phyloP scores from a whole-genome alignment of 2,797 vertebrate species.

The Novumbra hubbsi region DNA sequence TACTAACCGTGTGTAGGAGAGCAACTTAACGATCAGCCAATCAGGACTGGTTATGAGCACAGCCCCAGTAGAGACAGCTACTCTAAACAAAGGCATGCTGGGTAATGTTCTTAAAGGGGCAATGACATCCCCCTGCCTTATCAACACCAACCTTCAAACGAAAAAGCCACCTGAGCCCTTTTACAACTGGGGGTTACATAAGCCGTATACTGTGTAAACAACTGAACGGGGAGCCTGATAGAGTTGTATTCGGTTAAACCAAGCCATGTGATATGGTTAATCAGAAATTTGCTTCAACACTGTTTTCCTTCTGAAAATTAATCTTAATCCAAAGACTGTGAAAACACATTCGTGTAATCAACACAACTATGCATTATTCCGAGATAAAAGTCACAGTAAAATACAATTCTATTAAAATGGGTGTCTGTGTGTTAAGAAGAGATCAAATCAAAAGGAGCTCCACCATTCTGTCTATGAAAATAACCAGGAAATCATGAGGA shows the following conservation, averaged over 20 bases:
- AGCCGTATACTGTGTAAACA: conserved; percentile 49
- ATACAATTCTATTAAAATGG: background rate
- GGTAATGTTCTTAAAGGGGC: conserved; percentile 76
- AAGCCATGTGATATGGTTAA: background rate
- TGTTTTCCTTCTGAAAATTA: background rate
- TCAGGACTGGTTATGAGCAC: conserved; percentile 53
- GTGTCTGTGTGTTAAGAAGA: no score
- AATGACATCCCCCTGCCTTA: conserved; percentile 28
- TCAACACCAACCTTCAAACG: conserved; percentile 35
- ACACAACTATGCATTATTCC: background rate
- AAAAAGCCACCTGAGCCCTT: conserved; percentile 45
- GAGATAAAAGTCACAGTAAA: background rate
- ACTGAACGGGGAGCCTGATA: conserved; percentile 41
- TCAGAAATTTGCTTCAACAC: background rate
- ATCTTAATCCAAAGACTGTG: background rate
- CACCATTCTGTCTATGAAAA: background rate
- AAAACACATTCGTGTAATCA: background rate
- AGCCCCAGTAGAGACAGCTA: conserved; percentile 45
- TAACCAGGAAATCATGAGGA: background rate
- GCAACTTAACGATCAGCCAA: conserved; percentile 50
- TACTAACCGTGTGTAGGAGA: conserved; percentile 40
- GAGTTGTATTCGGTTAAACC: background rate
- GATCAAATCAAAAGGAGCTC: no score
- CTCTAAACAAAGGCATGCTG: conserved; percentile 68
- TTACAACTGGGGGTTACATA: conserved; percentile 47